Evolutionary conservation across 2,797 vertebrate genomes (phyloP), one percentile per base, ranked within the genome.

Genomic region (Diplodus sargus): DNA sequence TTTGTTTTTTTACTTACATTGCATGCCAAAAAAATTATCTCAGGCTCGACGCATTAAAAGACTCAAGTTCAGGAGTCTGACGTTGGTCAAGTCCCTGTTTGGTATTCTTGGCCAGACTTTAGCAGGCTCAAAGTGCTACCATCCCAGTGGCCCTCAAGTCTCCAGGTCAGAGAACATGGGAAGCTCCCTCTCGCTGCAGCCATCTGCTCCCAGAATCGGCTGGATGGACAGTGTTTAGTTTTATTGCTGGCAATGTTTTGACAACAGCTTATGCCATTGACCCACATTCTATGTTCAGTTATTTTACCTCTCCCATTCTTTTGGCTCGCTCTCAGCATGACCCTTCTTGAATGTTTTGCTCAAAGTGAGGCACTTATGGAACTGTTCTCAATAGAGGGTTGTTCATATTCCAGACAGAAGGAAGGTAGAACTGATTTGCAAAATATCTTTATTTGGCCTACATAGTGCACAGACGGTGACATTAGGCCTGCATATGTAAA

Each of bases 71-170:
- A 89, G 30, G 59, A 87, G 87, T 89, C 84, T 79, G 79, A 81
- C 82, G 60, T 60, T 82, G 84, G 81, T 83, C 81, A 70, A 65
- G 72, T 66, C 68, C 77, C 83, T 85, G 78, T 87, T 88, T 89
- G 79, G 78, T 86, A 61, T 88, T 87, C 53, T 84, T 89, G 81
- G 68, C 80, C 80, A 75, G 68, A 77, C 74, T 82, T 82, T 84
- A 67, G 71, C 58, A 28, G 54, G 72, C 69, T 78, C 53, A 56
- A 67, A 78, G 85, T 75, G 78, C 45, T 70, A 61, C 77, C 58
- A 65, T 91, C 85, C 82, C 79, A 79, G 68, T 74, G 76, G 68
- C 71, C 59, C 58, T 48, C 4, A 3, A 65, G 78, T 70, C 63
- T 83, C 60, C 61, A 52, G 73, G 72, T 82, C 81, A 7, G 58